Evolutionary conservation across 2,888 invertebrate genomes (phyloP), one percentile per base, ranked within the genome.

Genomic region (Parochlus steinenii): DNA sequence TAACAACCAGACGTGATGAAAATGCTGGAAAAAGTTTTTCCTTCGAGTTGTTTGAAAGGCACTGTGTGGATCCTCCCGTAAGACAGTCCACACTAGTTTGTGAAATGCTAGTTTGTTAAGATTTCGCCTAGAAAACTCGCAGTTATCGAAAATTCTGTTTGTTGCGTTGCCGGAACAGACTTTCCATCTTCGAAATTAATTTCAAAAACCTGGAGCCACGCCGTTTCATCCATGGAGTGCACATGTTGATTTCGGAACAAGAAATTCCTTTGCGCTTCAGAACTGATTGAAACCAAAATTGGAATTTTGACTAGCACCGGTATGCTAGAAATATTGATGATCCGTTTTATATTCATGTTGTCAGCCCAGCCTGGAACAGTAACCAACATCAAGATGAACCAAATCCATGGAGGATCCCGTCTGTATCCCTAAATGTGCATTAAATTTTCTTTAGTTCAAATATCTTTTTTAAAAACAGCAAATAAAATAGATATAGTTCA

Each of bases 1-100:
- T 71, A 54, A 82, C 57, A 48, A 81, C 81, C 48, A 79, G 79
- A 47, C 71, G 54, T 77, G 72, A 48, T 71, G 71, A 45, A 70
- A 65, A 51, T 59, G 46, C 48, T 55, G 17, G 50, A 10, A 30
- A 28, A 6, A 36, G 19, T 23, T 24, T 30, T 11, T 36, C 36
- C 15, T 36, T 33, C 31, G 30, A 25, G 30, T 33, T 30, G 27
- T 22, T 20, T 25, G 29, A 37, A 24, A 28, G 27, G 18, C 22
- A 10, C 11, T 22, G 12, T 3, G 17, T 5, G 10, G 23, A 7
- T 3, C 15, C 7, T 3, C 25, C 25, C 33, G 29, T 35, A 31
- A 31, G 25, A 40, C 10, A 49, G 33, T 24, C 16, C 25, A 22
- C 31, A 33, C 27, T 31, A 42, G 39, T 43, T 43, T 39, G 47